Conservation (phyloP, 2,113 vertebrate species). For the Suncus etruscus region DNA sequence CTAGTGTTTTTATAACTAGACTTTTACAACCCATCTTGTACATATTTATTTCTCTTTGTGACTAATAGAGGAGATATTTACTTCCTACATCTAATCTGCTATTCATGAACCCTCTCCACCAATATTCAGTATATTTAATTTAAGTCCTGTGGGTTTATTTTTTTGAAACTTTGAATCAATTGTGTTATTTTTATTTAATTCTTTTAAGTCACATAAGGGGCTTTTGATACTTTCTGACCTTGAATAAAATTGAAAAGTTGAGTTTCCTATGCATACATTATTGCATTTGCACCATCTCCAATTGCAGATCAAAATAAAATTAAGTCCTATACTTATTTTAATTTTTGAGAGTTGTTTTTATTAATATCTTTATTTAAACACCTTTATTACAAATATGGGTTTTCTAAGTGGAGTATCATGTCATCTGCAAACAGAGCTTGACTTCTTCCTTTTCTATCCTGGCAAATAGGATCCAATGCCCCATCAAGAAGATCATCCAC, state of each 20-base stretch:
- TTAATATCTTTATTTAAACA: too few species aligned
- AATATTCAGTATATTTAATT: background rate
- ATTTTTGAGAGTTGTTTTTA: too few species aligned
- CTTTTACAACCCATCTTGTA: accelerated
- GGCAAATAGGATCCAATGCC: too few species aligned
- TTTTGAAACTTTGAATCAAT: background rate
- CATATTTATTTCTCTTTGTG: background rate
- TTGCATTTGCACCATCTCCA: conserved; percentile 53
- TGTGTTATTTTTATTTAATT: conserved; percentile 39
- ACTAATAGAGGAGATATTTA: background rate
- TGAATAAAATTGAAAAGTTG: conserved; percentile 49
- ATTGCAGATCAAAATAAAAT: conserved; percentile 51
- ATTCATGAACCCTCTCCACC: background rate
- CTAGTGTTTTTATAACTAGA: accelerated
- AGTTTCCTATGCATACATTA: background rate
- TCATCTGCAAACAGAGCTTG: too few species aligned
- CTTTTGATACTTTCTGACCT: conserved; percentile 52
- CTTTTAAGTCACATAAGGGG: background rate
- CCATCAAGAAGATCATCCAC: too few species aligned
- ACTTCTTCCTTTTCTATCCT: too few species aligned
- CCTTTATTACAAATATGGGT: too few species aligned
- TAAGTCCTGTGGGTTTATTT: background rate
- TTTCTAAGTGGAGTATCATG: too few species aligned
- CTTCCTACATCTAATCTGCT: background rate
- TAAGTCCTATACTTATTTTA: background rate